These are phyloP conservation scores for Antitype chi DNA, from an alignment of 2,888 invertebrate genomes.

Conservation along the genomic window DNA sequence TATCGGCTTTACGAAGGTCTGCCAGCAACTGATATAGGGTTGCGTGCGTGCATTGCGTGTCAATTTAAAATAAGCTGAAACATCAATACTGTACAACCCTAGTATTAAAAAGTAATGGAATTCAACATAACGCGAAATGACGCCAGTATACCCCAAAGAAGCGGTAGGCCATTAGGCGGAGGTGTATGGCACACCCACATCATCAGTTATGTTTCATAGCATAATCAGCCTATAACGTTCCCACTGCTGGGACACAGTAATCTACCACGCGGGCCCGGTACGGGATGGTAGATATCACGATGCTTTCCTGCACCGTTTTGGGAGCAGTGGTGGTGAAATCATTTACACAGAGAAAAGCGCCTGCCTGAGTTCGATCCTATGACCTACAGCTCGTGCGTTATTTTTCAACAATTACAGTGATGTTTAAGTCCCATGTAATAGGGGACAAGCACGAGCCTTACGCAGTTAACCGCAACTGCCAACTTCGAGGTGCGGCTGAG, in stretches of 20 bases:
- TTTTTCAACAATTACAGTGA: neutral
- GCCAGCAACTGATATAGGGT: neutral
- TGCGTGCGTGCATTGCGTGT: constrained; percentile 37
- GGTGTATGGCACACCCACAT: neutral
- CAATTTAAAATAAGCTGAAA: constrained; percentile 8
- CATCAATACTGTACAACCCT: constrained; percentile 14
- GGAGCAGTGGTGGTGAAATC: too few species aligned
- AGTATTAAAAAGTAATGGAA: constrained; percentile 17
- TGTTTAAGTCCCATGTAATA: neutral
- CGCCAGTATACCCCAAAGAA: neutral
- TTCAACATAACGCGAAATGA: constrained; percentile 1
- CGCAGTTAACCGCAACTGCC: neutral
- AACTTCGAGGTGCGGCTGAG: neutral
- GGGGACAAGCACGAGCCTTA: neutral
- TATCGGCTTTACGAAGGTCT: neutral
- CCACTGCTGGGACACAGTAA: too few species aligned
- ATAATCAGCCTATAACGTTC: too few species aligned
- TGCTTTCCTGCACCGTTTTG: too few species aligned
- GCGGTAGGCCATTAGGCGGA: neutral
- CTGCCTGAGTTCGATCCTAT: too few species aligned
- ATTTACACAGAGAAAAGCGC: too few species aligned
- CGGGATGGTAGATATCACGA: too few species aligned
- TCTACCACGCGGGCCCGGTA: too few species aligned
- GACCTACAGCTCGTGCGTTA: too few species aligned
- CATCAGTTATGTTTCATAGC: neutral